Percentiles rank a stretch among this genome's conserved stretches.
phyloP scores from a whole-genome alignment of 2,797 vertebrate genomes.

The Eremophila alpestris region DNA sequence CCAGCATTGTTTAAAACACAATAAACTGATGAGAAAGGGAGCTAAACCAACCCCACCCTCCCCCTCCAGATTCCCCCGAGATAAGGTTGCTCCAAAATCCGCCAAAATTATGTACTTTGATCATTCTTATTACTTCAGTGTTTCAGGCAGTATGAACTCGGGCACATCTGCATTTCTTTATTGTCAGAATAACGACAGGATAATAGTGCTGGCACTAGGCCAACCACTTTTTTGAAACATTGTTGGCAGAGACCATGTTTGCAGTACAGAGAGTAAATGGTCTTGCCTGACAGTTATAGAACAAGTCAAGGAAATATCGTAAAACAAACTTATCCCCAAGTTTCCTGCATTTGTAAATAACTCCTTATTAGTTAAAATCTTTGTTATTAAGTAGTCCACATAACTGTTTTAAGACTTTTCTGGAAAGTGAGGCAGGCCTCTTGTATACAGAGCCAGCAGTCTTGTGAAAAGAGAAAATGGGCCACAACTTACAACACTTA shows the following conservation, averaged over 20 bases:
- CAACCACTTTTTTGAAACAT: neutral
- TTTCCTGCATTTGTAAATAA: neutral
- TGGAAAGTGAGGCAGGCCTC: neutral
- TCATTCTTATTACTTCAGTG: neutral
- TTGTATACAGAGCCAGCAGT: neutral
- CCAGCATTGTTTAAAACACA: constrained; percentile 31
- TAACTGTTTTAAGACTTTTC: neutral
- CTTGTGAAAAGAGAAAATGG: neutral
- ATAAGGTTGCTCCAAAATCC: neutral
- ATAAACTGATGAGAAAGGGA: constrained; percentile 7
- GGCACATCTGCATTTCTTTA: constrained; percentile 57
- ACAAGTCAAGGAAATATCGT: neutral
- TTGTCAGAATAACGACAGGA: constrained; percentile 42
- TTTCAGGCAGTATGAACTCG: constrained; percentile 17
- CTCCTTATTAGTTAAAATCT: neutral
- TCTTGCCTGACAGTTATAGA: neutral
- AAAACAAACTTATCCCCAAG: neutral
- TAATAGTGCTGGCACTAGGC: constrained; percentile 27
- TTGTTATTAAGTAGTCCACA: neutral
- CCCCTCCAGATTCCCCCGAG: neutral
- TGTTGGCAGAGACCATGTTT: neutral
- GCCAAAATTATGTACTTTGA: constrained; percentile 35
- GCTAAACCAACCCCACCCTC: constrained; percentile 14
- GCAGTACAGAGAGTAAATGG: neutral
- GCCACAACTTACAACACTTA: neutral